Base-by-base conservation (phyloP, 2,113 vertebrate species). In the Nothobranchius furzeri region DNA sequence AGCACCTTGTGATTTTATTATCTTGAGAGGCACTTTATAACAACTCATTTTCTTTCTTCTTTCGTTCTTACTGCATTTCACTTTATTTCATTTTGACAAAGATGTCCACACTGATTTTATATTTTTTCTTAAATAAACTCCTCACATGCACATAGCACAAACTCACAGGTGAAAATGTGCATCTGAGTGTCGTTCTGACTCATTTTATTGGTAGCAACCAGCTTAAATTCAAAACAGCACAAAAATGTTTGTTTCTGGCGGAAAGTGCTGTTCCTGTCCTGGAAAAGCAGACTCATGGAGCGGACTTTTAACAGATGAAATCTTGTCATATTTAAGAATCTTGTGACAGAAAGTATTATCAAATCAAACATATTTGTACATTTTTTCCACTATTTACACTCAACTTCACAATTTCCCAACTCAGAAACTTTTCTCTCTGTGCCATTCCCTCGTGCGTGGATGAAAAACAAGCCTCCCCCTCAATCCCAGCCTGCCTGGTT, bases 41-140 rank as follows among this genome's bases (percentile, higher is more conserved):
- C 1, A 20, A 20, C 1, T 20, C 20, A 20, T 20, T 20, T 20
- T 20, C 20, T 20, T 20, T 20, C 20, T 20, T 20, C 20, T 20
- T 20, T 20, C 20, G 1, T 20, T 20, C 20, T 20, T 20, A 20
- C 20, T 20, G 20, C 20, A 20, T 20, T 20, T 20, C 1, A 20
- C 69, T 84, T 57, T 67, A 73, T 91, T 88, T 61, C 63, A 4
- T 30, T 30, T 3, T 30, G 30, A 30, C 30, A 30, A 30, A 30
- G 30, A 30, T 30, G 20, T 20, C 20, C 20, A 20, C 20, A 20
- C 20, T 20, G 20, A 20, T 20, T 20, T 20, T 20, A 20, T 20
- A 20, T 20, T 20, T 20, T 20, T 30, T 30, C 30, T 3, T 4
- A 30, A 30, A 30, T 2, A 30, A 30, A 30, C 30, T 30, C 4